phyloP scores from a whole-genome alignment of 1,140 invertebrate species.

The Polyergus mexicanus region DNA sequence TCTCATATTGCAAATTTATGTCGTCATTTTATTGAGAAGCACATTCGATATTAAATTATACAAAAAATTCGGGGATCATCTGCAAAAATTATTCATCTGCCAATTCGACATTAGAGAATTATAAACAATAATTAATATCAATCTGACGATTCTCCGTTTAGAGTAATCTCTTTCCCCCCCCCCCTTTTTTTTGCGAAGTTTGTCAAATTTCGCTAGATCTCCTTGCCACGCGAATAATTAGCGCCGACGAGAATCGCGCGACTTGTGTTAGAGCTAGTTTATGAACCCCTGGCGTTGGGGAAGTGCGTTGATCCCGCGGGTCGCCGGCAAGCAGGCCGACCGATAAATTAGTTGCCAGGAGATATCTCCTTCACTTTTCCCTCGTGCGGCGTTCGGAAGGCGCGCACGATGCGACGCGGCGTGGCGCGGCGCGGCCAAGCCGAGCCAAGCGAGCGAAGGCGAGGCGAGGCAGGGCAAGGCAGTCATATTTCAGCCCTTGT shows the following conservation, averaged over 20 bases:
- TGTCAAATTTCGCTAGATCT: neutral
- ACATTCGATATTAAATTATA: neutral
- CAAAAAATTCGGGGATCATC: neutral
- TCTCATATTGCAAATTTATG: neutral
- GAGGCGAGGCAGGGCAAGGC: conserved; percentile 77
- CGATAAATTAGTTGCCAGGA: conserved; percentile 76
- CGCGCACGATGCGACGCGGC: conserved; percentile 57
- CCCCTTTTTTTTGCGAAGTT: neutral
- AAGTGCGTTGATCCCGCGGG: conserved; percentile 71
- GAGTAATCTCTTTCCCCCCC: too few relatives aligned
- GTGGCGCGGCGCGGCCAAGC: conserved; percentile 42
- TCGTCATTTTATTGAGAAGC: too few relatives aligned
- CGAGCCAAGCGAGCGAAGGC: conserved; percentile 39
- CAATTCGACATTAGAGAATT: neutral
- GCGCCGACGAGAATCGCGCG: conserved; percentile 47
- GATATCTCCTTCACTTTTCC: conserved; percentile 77
- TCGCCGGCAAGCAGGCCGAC: conserved; percentile 64
- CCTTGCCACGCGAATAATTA: conserved; percentile 20
- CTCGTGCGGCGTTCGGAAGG: conserved; percentile 67
- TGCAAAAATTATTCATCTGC: neutral
- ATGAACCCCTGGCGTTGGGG: conserved; percentile 6
- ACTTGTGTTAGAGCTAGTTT: conserved; percentile 54
- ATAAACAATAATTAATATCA: neutral
- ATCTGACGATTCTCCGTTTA: neutral
- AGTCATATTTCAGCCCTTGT: conserved; percentile 86